Conservation (phyloP, 2,888 invertebrate genomes). For the Azorinus chamasolen region DNA sequence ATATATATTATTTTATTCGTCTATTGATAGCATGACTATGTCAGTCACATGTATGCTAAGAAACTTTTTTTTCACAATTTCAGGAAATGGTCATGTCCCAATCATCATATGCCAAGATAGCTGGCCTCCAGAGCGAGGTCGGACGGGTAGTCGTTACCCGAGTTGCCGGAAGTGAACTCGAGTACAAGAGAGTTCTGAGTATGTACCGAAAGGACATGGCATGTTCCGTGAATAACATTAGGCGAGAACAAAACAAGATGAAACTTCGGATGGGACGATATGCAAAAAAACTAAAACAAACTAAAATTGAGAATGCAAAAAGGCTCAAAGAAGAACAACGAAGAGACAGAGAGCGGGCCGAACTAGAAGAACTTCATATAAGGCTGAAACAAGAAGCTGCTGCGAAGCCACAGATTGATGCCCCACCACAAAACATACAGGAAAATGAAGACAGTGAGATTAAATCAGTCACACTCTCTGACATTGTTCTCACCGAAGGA, state of each 20-base stretch:
- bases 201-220: conserved; percentile 74
- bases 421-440: conserved; percentile 7
- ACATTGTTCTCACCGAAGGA: conserved; percentile 37
- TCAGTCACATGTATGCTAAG: no score
- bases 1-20: no score
- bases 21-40: no score
- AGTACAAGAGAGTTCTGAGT: conserved; percentile 73
- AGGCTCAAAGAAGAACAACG: conserved; percentile 54
- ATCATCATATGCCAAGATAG: conserved; percentile 74
- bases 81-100: conserved; percentile 72
- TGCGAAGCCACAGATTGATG: conserved; percentile 33
- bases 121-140: conserved; percentile 77
- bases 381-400: conserved; percentile 58
- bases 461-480: conserved; percentile 17
- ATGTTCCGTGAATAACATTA: conserved; percentile 68
- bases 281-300: conserved; percentile 64
- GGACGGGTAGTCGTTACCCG: conserved; percentile 74
- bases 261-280: conserved; percentile 64
- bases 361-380: conserved; percentile 55
- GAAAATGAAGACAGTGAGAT: conserved; percentile 19
- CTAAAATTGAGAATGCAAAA: conserved; percentile 59
- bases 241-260: conserved; percentile 69
- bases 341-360: conserved; percentile 44
- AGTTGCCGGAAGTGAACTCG: conserved; percentile 75
- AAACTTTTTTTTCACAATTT: conserved; percentile 23